phyloP scores from a whole-genome alignment of 64 coral and sea anemone genomes.

The Actinia tenebrosa region DNA sequence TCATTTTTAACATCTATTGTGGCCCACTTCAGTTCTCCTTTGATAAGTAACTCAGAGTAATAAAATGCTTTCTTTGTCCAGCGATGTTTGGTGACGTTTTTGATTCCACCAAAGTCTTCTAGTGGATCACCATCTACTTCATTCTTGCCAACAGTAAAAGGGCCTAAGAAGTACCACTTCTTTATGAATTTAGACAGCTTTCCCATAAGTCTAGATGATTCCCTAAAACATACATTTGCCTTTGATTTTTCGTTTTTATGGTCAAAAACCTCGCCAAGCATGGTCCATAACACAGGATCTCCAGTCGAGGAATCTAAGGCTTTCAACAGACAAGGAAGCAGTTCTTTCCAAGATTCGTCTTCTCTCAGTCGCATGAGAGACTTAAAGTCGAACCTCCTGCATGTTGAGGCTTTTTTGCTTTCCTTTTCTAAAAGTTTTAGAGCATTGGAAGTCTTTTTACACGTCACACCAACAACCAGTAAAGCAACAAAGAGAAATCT shows the following conservation, averaged over 20 bases:
- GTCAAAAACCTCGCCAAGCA: slow-evolving; percentile 73
- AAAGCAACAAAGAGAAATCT: slow-evolving; percentile 13
- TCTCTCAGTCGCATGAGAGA: slow-evolving; percentile 63
- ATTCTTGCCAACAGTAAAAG: slow-evolving; percentile 80
- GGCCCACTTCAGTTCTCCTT: slow-evolving; percentile 74
- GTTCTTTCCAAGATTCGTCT: slow-evolving; percentile 45
- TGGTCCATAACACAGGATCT: slow-evolving; percentile 62
- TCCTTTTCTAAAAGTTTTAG: slow-evolving; percentile 66
- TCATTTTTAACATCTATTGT: slow-evolving; percentile 27
- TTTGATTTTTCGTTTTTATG: slow-evolving; percentile 48
- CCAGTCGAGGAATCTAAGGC: slow-evolving; percentile 33
- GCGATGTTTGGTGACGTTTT: slow-evolving; percentile 66
- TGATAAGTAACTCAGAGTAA: slow-evolving; percentile 64
- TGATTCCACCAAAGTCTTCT: slow-evolving; percentile 84
- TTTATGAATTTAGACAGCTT: slow-evolving; percentile 66
- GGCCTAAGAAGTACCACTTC: slow-evolving; percentile 90
- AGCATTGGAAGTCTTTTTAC: slow-evolving; percentile 42
- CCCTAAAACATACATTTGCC: slow-evolving; percentile 83
- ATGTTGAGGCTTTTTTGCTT: slow-evolving; percentile 29
- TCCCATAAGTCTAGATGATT: slow-evolving; percentile 57
- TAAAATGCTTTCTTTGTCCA: slow-evolving; percentile 56
- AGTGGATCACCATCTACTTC: slow-evolving; percentile 98
- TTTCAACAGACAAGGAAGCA: slow-evolving; percentile 57
- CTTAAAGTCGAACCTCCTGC: slow-evolving; percentile 38
- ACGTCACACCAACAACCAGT: background rate